Evolutionary conservation across 2,797 vertebrate genomes (phyloP), one percentile per base, ranked within the genome.

Genomic region (Sebastes umbrosus): DNA sequence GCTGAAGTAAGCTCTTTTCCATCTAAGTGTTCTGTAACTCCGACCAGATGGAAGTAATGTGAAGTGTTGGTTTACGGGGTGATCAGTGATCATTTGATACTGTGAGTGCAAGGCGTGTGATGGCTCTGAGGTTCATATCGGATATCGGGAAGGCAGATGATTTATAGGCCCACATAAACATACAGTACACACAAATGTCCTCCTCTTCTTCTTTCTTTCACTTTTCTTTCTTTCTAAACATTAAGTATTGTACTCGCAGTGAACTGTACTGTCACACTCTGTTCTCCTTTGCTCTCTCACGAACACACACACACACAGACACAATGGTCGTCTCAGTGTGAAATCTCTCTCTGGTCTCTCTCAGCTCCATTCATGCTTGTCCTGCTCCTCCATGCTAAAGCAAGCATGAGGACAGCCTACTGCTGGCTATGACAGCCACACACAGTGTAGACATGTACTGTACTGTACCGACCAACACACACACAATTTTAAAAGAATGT

Each of bases 381-480:
- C 87, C 84, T 90, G 84, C 87, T 91, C 83, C 85, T 92, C 90
- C 85, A 86, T 86, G 91, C 91, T 92, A 90, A 89, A 91, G 90
- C 83, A 84, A 93, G 86, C 90, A 71, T 89, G 86, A 92, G 91
- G 90, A 87, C 79, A 82, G 81, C 84, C 88, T 76, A 80, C 87
- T 85, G 90, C 85, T 90, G 78, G 57, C 80, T 77, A 24, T 88
- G 85, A 89, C 90, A 85, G 79, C 78, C 83, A 58, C 82, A 71
- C 70, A n/a, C 67, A 69, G 32, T 25, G 36, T 18, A 54, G 58
- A 29, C 72, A 77, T 69, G 52, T 55, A 54, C 27, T 55, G 22
- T 27, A 55, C 74, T 59, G 20, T 27, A 55, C 74, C 20, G 55
- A 87, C 74, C 60, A 71, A 55, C 64, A 78, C 29, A 84, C 63